phyloP scores from a whole-genome alignment of 2,797 vertebrate genomes.

The Cuculus canorus region DNA sequence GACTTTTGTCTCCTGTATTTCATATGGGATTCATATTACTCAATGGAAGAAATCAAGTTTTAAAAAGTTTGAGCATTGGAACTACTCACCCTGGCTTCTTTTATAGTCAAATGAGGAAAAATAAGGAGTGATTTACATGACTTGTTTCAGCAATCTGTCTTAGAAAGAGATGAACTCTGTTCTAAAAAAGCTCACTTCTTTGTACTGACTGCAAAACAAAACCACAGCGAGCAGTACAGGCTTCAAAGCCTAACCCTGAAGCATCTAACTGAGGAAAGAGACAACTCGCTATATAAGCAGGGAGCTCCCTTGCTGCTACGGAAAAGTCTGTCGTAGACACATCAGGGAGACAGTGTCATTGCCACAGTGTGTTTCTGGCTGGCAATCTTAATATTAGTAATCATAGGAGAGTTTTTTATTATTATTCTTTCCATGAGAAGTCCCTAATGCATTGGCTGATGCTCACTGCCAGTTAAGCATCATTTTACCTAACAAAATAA shows the following conservation, averaged over 20 bases:
- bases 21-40: neutral
- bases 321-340: neutral
- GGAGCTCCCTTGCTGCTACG: neutral
- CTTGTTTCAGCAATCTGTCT: neutral
- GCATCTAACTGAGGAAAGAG: accelerated
- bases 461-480: neutral
- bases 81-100: neutral
- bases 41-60: neutral
- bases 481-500: neutral
- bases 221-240: neutral
- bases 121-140: neutral
- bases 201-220: neutral
- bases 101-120: neutral
- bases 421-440: neutral
- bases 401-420: neutral
- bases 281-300: neutral
- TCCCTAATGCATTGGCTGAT: neutral
- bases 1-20: neutral
- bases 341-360: neutral
- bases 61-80: neutral
- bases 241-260: neutral
- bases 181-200: neutral
- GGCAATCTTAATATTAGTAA: neutral
- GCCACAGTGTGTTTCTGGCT: neutral
- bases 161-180: neutral